These are phyloP conservation scores for Gymnoscopelus braueri DNA, from an alignment of 2,797 vertebrate species.

Conservation along the genomic window DNA sequence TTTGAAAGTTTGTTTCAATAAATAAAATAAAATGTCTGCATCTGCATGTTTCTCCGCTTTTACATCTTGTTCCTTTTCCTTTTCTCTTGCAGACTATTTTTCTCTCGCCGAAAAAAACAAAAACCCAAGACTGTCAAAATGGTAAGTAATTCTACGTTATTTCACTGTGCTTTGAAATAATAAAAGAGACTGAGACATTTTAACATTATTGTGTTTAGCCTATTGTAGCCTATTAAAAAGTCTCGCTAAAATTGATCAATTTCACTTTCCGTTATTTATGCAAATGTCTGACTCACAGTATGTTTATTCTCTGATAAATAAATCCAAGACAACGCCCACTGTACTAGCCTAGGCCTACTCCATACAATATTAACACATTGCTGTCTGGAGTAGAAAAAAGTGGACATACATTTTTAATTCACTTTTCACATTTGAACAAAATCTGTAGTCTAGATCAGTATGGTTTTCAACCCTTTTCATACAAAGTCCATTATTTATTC, in stretches of 20 bases:
- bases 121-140: constrained; percentile 51
- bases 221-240: not conserved
- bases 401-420: not conserved
- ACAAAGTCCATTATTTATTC: too few species aligned
- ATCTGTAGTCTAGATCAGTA: not conserved
- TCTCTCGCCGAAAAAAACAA: constrained; percentile 23
- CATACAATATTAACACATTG: constrained; percentile 12
- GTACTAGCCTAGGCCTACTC: not conserved
- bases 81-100: constrained; percentile 32
- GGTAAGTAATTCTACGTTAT: constrained; percentile 58
- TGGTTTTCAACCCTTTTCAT: too few species aligned
- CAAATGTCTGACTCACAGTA: constrained; percentile 50
- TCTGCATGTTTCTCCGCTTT: too few species aligned
- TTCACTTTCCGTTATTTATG: constrained; percentile 63
- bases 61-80: constrained; percentile 1
- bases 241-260: not conserved
- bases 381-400: not conserved
- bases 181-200: not conserved
- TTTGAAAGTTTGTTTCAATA: too few species aligned
- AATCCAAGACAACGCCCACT: constrained; percentile 59
- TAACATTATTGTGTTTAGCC: too few species aligned
- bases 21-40: too few species aligned
- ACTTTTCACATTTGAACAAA: not conserved
- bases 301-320: constrained; percentile 21
- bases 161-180: not conserved